phyloP scores from a whole-genome alignment of 2,113 vertebrate species.

The Entomyzon cyanotis region DNA sequence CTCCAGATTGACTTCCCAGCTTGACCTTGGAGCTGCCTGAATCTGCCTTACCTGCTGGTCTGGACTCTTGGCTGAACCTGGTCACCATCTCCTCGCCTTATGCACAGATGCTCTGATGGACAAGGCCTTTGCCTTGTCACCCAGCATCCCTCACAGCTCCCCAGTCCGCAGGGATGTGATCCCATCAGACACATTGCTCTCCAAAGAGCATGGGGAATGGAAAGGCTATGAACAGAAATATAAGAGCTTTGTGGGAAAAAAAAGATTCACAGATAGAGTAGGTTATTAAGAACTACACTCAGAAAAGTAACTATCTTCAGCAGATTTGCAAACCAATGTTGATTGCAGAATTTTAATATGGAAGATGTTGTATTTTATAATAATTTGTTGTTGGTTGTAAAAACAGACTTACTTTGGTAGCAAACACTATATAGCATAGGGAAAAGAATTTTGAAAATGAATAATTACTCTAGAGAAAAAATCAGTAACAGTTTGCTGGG shows the following conservation, averaged over 20 bases:
- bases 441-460: not conserved
- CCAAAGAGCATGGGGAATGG: not conserved
- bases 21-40: not conserved
- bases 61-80: too few species aligned
- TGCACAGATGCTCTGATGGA: too few species aligned
- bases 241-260: not conserved
- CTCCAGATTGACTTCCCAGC: not conserved
- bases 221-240: not conserved
- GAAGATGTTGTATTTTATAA: not conserved
- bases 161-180: rapidly evolving
- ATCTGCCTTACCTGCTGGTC: not conserved
- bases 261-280: not conserved
- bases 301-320: not conserved
- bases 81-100: too few species aligned
- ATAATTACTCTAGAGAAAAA: not conserved
- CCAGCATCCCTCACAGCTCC: too few species aligned
- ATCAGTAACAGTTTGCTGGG: not conserved
- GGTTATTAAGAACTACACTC: not conserved
- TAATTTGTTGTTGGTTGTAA: not conserved
- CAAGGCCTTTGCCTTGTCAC: not conserved
- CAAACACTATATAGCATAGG: not conserved
- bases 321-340: not conserved
- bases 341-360: not conserved
- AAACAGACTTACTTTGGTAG: not conserved
- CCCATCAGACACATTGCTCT: not conserved